Conservation (phyloP, 2,797 vertebrate genomes). For the Characodon lateralis region DNA sequence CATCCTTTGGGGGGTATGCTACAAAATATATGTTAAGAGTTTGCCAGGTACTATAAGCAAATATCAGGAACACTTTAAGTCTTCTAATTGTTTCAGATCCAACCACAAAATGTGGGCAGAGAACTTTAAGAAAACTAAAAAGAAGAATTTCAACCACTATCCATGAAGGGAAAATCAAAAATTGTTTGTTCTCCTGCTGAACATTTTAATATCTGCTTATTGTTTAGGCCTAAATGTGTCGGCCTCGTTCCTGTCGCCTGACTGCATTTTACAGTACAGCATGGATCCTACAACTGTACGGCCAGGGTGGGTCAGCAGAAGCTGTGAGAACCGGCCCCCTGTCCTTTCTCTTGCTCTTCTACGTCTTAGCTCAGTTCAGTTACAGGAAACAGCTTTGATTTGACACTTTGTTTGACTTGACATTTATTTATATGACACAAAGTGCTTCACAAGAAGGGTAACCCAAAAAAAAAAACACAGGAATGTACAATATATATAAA, state of each 20-base stretch:
- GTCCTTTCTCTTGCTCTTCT: conserved; percentile 46
- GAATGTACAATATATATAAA: no score
- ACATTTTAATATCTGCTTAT: no score
- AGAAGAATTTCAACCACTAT: background rate
- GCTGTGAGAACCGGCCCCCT: conserved; percentile 52
- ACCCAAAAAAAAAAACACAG: no score
- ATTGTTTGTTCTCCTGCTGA: no score
- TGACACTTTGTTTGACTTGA: conserved; percentile 6
- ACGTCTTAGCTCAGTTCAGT: conserved; percentile 33
- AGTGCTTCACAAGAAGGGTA: no score
- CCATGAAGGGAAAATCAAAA: background rate
- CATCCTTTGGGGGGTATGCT: background rate
- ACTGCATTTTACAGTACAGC: background rate
- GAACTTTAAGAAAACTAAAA: background rate
- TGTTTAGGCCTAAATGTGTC: background rate
- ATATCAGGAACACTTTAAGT: background rate
- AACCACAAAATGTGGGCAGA: background rate
- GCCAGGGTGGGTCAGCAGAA: conserved; percentile 32
- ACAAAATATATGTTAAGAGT: background rate
- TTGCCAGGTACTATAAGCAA: background rate
- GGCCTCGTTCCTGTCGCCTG: background rate
- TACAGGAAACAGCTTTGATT: conserved; percentile 42
- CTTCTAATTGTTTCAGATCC: background rate
- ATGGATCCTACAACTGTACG: no score
- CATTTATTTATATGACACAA: background rate